A percentile compares a stretch with the other conserved stretches of the same genome.
phyloP scores from a whole-genome alignment of 2,113 vertebrate species.

The Cromileptes altivelis region DNA sequence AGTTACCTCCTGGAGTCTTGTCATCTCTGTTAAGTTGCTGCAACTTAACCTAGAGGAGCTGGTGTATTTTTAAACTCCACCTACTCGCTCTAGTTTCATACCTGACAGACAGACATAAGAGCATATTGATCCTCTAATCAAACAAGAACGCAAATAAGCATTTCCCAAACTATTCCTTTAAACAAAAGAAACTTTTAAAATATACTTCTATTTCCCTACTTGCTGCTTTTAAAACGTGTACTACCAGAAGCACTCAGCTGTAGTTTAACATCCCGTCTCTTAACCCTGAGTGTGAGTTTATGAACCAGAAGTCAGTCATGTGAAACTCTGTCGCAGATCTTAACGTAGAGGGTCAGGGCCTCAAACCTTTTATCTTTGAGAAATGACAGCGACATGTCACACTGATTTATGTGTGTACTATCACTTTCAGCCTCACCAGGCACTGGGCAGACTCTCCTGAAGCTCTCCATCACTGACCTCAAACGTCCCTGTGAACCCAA shows the following conservation, averaged over 20 bases:
- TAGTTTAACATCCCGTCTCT: slow-evolving; percentile 12
- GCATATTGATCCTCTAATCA: too few species aligned
- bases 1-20: background rate
- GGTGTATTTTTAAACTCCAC: background rate
- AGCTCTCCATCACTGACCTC: slow-evolving; percentile 51
- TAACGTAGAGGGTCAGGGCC: slow-evolving; percentile 30
- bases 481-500: slow-evolving; percentile 44
- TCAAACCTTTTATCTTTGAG: slow-evolving; percentile 58
- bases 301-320: slow-evolving; percentile 30
- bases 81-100: too few species aligned
- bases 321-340: slow-evolving; percentile 22
- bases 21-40: background rate
- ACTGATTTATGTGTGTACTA: slow-evolving; percentile 52
- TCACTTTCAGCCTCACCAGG: slow-evolving; percentile 35
- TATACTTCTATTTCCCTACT: slow-evolving; percentile 5
- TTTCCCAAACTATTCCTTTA: background rate
- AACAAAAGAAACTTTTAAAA: slow-evolving; percentile 28
- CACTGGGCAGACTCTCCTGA: slow-evolving; percentile 40
- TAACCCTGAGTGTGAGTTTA: slow-evolving; percentile 26
- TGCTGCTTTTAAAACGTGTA: slow-evolving; percentile 8
- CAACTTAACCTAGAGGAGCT: background rate
- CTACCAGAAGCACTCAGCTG: background rate
- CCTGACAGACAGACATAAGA: too few species aligned
- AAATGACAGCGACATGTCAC: slow-evolving; percentile 52
- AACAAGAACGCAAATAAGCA: too few species aligned